Conservation (phyloP, 1,140 invertebrate species). For the Drosophila tani region DNA sequence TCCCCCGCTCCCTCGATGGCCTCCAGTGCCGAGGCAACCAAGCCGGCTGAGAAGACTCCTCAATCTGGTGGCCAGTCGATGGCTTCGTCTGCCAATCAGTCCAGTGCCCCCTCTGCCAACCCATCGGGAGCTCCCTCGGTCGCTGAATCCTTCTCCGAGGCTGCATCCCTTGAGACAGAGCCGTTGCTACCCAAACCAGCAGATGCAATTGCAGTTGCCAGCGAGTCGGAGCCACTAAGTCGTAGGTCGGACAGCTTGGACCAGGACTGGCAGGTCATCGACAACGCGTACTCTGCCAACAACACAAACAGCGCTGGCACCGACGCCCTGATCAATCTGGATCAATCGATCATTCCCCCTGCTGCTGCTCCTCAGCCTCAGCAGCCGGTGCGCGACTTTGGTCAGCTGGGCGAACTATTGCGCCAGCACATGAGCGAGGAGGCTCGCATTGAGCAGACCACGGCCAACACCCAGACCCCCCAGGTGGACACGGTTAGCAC, state of each 20-base stretch:
- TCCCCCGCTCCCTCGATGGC: slow-evolving; percentile 17
- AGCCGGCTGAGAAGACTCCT: slow-evolving; percentile 28
- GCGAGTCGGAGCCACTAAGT: slow-evolving; percentile 8
- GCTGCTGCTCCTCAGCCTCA: slow-evolving; percentile 13
- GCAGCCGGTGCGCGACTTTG: slow-evolving; percentile 46
- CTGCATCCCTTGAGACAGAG: slow-evolving; percentile 14
- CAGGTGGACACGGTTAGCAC: slow-evolving; percentile 67
- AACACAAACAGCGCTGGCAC: slow-evolving; percentile 35
- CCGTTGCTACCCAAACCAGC: slow-evolving; percentile 12
- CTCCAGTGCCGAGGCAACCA: slow-evolving; percentile 14
- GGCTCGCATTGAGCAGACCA: slow-evolving; percentile 53
- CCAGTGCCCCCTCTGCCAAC: background rate
- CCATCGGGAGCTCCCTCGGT: slow-evolving; percentile 6
- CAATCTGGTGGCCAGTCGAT: slow-evolving; percentile 20
- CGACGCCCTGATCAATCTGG: slow-evolving; percentile 64
- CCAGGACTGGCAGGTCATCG: slow-evolving; percentile 75
- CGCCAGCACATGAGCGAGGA: slow-evolving; percentile 68
- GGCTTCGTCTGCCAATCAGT: slow-evolving; percentile 11
- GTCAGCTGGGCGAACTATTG: slow-evolving; percentile 56
- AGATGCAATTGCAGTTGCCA: background rate
- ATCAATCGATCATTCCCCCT: slow-evolving; percentile 14
- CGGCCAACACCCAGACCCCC: slow-evolving; percentile 64
- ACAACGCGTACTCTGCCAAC: slow-evolving; percentile 43
- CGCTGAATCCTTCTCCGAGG: slow-evolving; percentile 22
- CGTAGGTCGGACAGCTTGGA: slow-evolving; percentile 67